These are phyloP conservation scores for Theodoxus fluviatilis DNA, from an alignment of 2,888 invertebrate species.

Conservation along the genomic window DNA sequence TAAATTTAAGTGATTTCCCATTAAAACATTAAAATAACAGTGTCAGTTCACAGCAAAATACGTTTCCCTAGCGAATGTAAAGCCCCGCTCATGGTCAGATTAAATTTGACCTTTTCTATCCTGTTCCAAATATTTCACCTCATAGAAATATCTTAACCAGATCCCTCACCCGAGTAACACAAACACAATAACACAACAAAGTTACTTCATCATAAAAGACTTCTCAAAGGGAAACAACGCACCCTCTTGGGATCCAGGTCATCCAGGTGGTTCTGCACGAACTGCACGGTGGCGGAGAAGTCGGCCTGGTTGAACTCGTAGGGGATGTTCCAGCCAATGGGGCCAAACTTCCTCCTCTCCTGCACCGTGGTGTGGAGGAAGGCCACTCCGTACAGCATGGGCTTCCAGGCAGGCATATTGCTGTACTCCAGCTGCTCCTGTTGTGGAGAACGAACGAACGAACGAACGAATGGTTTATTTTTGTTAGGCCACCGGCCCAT, in stretches of 20 bases:
- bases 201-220: too few species aligned
- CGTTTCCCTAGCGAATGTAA: too few species aligned
- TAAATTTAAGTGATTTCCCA: too few species aligned
- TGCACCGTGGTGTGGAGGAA: conserved; percentile 95
- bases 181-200: neutral
- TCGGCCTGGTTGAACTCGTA: conserved; percentile 98
- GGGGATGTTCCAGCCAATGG: conserved; percentile 95
- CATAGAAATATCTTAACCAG: too few species aligned
- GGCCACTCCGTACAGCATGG: conserved; percentile 89
- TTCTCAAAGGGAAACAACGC: conserved; percentile 17
- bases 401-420: conserved; percentile 87
- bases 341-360: conserved; percentile 93
- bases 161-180: too few species aligned
- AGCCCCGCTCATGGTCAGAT: too few species aligned
- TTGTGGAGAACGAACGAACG: too few species aligned
- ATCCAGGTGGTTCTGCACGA: conserved; percentile 94
- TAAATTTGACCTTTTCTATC: neutral
- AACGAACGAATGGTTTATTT: too few species aligned
- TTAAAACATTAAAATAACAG: too few species aligned
- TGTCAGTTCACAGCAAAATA: too few species aligned
- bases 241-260: conserved; percentile 94
- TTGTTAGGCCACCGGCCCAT: too few species aligned
- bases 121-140: neutral
- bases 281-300: conserved; percentile 93
- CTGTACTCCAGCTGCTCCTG: conserved; percentile 87